These are phyloP conservation scores for Bombycilla garrulus DNA, from an alignment of 2,113 vertebrate species.

Conservation along the genomic window DNA sequence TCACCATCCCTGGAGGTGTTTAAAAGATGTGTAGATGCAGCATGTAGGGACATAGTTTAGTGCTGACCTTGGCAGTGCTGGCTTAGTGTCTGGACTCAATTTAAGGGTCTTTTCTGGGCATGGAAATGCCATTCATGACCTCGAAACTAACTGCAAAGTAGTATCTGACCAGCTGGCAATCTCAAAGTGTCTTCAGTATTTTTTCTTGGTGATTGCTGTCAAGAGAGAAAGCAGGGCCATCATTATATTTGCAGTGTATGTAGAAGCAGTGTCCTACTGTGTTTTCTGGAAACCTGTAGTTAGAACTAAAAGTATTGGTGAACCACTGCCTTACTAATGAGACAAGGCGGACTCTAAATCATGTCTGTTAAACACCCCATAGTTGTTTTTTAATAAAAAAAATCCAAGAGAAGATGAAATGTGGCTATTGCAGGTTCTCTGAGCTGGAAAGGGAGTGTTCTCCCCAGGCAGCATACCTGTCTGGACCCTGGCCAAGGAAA, in stretches of 20 bases:
- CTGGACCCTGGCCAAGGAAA: background rate
- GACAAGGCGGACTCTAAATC: background rate
- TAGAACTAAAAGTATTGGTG: background rate
- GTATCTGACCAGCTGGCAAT: background rate
- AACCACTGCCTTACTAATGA: background rate
- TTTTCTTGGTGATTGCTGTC: background rate
- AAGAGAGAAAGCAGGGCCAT: background rate
- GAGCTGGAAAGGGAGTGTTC: background rate
- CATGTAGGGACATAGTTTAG: background rate
- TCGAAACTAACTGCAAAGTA: background rate
- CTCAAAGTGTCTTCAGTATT: background rate
- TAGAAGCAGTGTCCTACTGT: background rate
- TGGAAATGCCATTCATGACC: background rate
- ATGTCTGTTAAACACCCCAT: background rate
- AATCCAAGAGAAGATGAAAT: background rate
- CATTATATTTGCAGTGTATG: background rate
- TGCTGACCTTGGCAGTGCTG: background rate
- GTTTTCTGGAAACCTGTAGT: background rate
- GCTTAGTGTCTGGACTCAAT: background rate
- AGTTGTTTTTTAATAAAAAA: background rate
- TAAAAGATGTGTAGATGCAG: no score
- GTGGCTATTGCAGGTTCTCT: background rate
- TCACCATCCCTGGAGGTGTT: background rate
- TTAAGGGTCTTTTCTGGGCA: background rate
- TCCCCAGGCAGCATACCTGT: background rate